Evolutionary conservation across 2,113 vertebrate genomes (phyloP).

Genomic region (Psettodes erumei): DNA sequence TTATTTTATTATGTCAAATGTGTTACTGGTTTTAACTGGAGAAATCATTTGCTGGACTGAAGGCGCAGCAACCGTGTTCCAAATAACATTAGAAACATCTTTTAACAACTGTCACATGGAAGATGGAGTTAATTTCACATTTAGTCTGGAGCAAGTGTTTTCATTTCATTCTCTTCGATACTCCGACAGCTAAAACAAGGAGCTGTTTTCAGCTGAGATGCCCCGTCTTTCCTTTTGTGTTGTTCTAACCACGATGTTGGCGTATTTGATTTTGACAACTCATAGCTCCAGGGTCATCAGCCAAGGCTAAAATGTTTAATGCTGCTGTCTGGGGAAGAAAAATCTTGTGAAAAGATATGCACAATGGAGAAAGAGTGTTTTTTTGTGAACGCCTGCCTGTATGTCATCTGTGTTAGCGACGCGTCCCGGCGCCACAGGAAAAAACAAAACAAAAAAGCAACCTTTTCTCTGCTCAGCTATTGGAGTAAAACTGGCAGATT

Average conservation of each 20-base stretch:
- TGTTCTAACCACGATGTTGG: conserved; percentile 40
- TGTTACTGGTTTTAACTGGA: not conserved
- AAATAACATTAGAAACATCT: not conserved
- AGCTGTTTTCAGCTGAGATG: conserved; percentile 20
- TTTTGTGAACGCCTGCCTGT: conserved; percentile 42
- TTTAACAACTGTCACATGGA: not conserved
- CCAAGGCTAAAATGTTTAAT: conserved; percentile 48
- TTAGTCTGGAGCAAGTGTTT: conserved; percentile 17
- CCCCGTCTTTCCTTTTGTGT: conserved; percentile 47
- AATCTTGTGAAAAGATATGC: conserved; percentile 54
- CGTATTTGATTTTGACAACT: conserved; percentile 53
- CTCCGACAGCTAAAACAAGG: conserved; percentile 23
- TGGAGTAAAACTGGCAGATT: conserved; percentile 43
- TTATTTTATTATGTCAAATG: no score
- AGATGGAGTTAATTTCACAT: conserved; percentile 20
- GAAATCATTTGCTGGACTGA: not conserved
- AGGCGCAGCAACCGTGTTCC: not conserved
- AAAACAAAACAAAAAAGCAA: conserved; percentile 1
- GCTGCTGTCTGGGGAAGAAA: conserved; percentile 33
- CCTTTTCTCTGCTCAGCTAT: conserved; percentile 36
- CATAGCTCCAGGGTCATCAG: conserved; percentile 51
- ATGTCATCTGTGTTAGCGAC: conserved; percentile 48
- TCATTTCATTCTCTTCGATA: conserved; percentile 17
- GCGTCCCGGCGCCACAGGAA: conserved; percentile 28
- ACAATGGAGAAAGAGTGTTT: conserved; percentile 60